Conservation (phyloP, 2,888 invertebrate genomes). For the Nymphalis polychloros region DNA sequence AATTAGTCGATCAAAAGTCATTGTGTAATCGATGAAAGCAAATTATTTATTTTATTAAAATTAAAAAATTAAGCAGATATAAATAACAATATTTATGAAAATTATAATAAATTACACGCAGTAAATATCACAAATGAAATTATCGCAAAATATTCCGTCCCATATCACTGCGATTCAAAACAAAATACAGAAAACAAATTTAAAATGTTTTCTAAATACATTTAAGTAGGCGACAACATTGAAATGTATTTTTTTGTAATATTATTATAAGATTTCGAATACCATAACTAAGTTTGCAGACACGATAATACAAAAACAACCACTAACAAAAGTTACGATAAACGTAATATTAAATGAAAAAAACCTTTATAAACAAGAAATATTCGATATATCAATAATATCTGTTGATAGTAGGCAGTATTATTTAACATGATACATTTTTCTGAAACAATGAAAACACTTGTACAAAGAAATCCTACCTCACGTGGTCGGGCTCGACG, state of each 20-base stretch:
- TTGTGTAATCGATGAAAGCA: no score
- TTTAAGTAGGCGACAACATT: no score
- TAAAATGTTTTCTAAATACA: no score
- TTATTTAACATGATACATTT: slow-evolving; percentile 41
- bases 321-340: neutral
- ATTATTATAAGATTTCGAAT: neutral
- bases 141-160: no score
- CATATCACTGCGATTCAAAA: no score
- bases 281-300: neutral
- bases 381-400: neutral
- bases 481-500: slow-evolving; percentile 80
- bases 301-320: neutral
- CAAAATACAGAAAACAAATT: no score
- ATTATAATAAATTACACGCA: no score
- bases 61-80: neutral
- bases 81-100: neutral
- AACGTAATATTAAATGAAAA: neutral
- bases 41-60: no score
- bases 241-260: no score
- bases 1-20: no score
- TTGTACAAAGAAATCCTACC: slow-evolving; percentile 71
- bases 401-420: slow-evolving; percentile 3
- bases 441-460: slow-evolving; percentile 57
- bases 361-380: slow-evolving; percentile 1
- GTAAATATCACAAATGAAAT: no score